phyloP scores from a whole-genome alignment of 2,797 vertebrate species.

The Yasuhikotakia modesta region DNA sequence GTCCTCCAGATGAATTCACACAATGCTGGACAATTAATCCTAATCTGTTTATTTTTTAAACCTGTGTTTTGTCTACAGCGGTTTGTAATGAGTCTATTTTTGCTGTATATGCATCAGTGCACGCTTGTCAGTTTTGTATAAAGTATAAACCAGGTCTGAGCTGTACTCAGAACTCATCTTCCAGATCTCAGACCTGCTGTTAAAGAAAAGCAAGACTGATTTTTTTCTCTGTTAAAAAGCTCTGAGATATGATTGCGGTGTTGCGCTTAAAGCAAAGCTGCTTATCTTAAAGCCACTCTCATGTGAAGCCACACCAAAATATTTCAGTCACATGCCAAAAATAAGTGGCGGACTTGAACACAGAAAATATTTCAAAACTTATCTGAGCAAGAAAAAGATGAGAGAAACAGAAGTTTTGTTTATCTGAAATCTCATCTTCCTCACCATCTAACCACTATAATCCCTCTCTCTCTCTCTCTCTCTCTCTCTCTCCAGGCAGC shows the following conservation, averaged over 20 bases:
- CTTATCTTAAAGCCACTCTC: slow-evolving; percentile 31
- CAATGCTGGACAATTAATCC: slow-evolving; percentile 39
- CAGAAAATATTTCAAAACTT: slow-evolving; percentile 40
- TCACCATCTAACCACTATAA: slow-evolving; percentile 38
- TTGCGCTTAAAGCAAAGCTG: slow-evolving; percentile 41
- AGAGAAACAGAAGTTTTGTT: slow-evolving; percentile 44
- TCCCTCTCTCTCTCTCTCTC: background rate
- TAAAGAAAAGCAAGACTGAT: slow-evolving; percentile 8
- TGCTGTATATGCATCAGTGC: slow-evolving; percentile 19
- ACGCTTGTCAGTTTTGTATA: slow-evolving; percentile 30
- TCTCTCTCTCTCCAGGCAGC: slow-evolving; percentile 45
- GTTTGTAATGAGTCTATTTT: slow-evolving; percentile 38
- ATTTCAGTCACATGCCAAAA: slow-evolving; percentile 35
- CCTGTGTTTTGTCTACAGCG: slow-evolving; percentile 33
- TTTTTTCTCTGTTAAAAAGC: slow-evolving; percentile 6
- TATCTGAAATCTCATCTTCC: slow-evolving; percentile 46
- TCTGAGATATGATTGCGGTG: slow-evolving; percentile 36
- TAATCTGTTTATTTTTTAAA: slow-evolving; percentile 40
- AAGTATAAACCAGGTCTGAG: slow-evolving; percentile 24
- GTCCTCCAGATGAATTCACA: slow-evolving; percentile 35
- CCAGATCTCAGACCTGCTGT: background rate
- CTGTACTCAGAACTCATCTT: slow-evolving; percentile 17
- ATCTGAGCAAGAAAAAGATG: slow-evolving; percentile 37
- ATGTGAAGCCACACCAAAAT: slow-evolving; percentile 36
- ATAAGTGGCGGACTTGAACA: slow-evolving; percentile 33